These are phyloP conservation scores for Zaprionus africanus DNA, from an alignment of 1,140 invertebrate genomes.

Conservation along the genomic window DNA sequence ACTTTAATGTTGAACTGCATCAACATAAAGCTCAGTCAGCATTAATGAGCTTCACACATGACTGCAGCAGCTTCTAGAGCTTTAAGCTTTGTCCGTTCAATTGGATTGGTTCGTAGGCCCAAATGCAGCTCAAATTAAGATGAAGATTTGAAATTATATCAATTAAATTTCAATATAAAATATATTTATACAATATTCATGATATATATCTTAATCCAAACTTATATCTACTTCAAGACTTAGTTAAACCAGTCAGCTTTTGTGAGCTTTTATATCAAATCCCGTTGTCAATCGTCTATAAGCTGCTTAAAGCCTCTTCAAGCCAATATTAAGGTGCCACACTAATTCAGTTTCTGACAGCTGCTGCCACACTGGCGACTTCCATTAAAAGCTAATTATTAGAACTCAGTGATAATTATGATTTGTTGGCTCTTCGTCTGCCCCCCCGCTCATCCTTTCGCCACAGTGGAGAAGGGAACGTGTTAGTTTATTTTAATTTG, in stretches of 20 bases:
- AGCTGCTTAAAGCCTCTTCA: not conserved
- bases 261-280: not conserved
- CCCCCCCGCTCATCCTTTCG: not conserved
- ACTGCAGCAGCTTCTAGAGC: too few species aligned
- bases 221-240: not conserved
- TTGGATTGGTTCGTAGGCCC: too few species aligned
- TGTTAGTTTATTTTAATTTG: constrained; percentile 66
- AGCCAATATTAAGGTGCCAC: not conserved
- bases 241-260: not conserved
- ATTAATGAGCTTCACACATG: too few species aligned
- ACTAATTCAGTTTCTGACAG: not conserved
- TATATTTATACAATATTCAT: too few species aligned
- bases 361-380: not conserved
- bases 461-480: not conserved
- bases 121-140: too few species aligned
- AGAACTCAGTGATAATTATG: not conserved
- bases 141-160: too few species aligned
- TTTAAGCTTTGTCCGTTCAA: too few species aligned
- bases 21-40: too few species aligned
- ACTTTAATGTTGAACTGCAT: too few species aligned
- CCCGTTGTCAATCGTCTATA: not conserved
- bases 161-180: too few species aligned
- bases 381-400: not conserved
- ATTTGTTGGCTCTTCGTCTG: not conserved
- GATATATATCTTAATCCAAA: not conserved